A percentile compares a stretch with the other conserved stretches of the same genome.
phyloP scores from a whole-genome alignment of 2,797 vertebrate species.

The Myripristis jacobus region DNA sequence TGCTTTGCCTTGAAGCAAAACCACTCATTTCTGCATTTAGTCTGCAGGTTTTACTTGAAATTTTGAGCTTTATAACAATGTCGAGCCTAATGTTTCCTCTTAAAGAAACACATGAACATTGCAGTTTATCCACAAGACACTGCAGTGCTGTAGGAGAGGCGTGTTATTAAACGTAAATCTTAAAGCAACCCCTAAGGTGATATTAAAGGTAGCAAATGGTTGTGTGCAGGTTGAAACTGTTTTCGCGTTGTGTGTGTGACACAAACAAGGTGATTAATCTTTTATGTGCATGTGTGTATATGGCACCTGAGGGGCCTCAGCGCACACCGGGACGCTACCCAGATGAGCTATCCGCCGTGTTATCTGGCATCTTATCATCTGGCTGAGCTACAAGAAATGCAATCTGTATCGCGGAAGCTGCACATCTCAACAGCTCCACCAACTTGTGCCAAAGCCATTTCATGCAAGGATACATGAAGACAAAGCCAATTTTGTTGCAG shows the following conservation, averaged over 20 bases:
- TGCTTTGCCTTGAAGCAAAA: too few relatives aligned
- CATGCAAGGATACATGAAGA: constrained; percentile 29
- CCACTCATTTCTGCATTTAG: too few relatives aligned
- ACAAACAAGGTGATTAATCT: constrained; percentile 56
- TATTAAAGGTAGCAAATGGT: constrained; percentile 2
- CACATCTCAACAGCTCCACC: constrained; percentile 1
- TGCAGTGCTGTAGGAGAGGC: neutral
- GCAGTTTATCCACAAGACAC: too few relatives aligned
- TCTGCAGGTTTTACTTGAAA: neutral
- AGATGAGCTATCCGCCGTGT: constrained; percentile 35
- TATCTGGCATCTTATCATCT: constrained; percentile 38
- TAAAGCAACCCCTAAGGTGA: constrained; percentile 6
- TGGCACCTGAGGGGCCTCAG: constrained; percentile 42
- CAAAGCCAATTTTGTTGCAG: constrained; percentile 21
- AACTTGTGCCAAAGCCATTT: constrained; percentile 13
- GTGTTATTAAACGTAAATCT: constrained; percentile 27
- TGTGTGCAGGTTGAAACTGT: constrained; percentile 6
- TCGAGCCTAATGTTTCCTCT: too few relatives aligned
- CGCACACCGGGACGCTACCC: constrained; percentile 39
- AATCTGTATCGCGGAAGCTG: constrained; percentile 3
- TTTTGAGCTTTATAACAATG: too few relatives aligned
- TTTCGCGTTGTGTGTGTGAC: constrained; percentile 36
- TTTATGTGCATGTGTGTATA: constrained; percentile 35
- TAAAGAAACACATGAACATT: too few relatives aligned
- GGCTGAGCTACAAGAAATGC: constrained; percentile 42